phyloP scores from a whole-genome alignment of 2,888 invertebrate genomes.

The Agrotis segetum region DNA sequence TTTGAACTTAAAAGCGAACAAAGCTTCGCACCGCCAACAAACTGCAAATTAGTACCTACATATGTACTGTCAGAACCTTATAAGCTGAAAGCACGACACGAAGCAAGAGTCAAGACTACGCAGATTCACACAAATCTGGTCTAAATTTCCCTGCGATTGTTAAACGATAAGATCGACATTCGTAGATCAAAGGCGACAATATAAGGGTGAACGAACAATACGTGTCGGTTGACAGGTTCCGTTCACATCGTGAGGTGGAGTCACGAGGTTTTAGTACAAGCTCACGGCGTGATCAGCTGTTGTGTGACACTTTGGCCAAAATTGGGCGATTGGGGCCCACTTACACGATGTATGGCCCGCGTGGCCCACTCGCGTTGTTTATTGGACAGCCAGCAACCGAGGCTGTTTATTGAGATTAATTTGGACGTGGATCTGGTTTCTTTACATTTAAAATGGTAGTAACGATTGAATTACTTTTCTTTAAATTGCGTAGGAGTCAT shows the following conservation, averaged over 20 bases:
- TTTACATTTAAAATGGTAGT: conserved; percentile 25
- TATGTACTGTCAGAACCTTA: conserved; percentile 52
- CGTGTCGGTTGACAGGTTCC: conserved; percentile 61
- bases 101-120: conserved; percentile 15
- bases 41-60: conserved; percentile 56
- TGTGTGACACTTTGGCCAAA: conserved; percentile 55
- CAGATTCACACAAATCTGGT: conserved; percentile 50
- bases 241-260: conserved; percentile 74
- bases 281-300: conserved; percentile 58
- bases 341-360: conserved; percentile 53
- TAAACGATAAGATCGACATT: conserved; percentile 57
- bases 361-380: conserved; percentile 58
- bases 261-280: conserved; percentile 76
- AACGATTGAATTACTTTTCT: conserved; percentile 24
- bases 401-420: conserved; percentile 50
- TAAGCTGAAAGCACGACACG: conserved; percentile 49
- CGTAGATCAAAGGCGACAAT: conserved; percentile 52
- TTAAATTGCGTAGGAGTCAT: not conserved
- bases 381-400: conserved; percentile 37
- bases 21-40: conserved; percentile 44
- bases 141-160: conserved; percentile 46
- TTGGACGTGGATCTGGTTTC: conserved; percentile 36
- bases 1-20: conserved; percentile 53
- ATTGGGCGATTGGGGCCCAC: conserved; percentile 61
- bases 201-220: conserved; percentile 63